phyloP scores from a whole-genome alignment of 2,113 vertebrate species.

The Trogon melanurus region DNA sequence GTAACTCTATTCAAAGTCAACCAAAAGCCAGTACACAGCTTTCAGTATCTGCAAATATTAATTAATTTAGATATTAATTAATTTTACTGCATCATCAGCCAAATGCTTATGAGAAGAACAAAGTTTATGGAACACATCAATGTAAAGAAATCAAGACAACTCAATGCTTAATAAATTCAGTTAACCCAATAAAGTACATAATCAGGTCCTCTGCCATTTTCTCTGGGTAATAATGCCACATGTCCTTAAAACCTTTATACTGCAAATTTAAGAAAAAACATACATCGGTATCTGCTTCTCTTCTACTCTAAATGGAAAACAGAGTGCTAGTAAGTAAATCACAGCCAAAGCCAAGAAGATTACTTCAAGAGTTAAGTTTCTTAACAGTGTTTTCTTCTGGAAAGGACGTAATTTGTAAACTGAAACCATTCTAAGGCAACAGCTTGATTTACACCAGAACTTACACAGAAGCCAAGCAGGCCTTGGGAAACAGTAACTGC shows the following conservation, averaged over 20 bases:
- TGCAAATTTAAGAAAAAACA: not conserved
- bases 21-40: not conserved
- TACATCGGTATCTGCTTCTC: not conserved
- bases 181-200: not conserved
- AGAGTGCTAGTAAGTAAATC: not conserved
- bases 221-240: not conserved
- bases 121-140: not conserved
- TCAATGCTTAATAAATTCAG: not conserved
- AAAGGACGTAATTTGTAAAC: not conserved
- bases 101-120: not conserved
- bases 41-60: not conserved
- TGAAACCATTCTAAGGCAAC: not conserved
- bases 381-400: not conserved
- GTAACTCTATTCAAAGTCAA: not conserved
- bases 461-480: not conserved
- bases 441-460: not conserved
- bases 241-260: not conserved
- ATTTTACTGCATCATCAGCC: not conserved
- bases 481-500: not conserved
- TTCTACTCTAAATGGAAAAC: not conserved
- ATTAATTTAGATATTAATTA: not conserved
- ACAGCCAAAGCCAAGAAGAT: not conserved
- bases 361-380: not conserved
- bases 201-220: not conserved
- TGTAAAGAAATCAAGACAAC: not conserved